Conservation (phyloP, 2,797 vertebrate species). For the Epinephelus awoara region DNA sequence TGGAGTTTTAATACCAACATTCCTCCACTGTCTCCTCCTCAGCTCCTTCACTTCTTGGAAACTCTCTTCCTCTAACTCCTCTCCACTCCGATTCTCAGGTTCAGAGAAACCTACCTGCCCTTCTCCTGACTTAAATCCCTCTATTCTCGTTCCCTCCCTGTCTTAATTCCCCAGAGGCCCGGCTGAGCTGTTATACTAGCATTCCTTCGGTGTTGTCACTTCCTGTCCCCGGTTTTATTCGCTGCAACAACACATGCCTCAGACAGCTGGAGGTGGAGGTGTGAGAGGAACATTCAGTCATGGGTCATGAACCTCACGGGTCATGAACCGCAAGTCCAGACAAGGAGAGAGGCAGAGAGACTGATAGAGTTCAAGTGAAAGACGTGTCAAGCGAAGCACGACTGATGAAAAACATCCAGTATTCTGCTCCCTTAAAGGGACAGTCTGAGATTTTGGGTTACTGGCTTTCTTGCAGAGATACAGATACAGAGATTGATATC, state of each 20-base stretch:
- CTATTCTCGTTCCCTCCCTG: slow-evolving; percentile 14
- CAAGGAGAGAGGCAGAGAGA: background rate
- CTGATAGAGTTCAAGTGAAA: background rate
- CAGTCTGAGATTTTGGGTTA: background rate
- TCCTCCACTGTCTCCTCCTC: slow-evolving; percentile 28
- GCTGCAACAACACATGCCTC: slow-evolving; percentile 57
- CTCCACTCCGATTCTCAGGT: background rate
- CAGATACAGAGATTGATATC: background rate
- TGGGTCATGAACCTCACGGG: slow-evolving; percentile 51
- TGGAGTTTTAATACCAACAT: slow-evolving; percentile 21
- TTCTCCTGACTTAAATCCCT: slow-evolving; percentile 26
- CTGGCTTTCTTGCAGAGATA: background rate
- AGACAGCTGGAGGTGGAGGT: slow-evolving; percentile 67
- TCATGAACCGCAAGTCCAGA: slow-evolving; percentile 41
- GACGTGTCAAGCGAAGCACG: background rate
- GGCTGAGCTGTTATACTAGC: slow-evolving; percentile 51
- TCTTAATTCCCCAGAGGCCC: slow-evolving; percentile 42
- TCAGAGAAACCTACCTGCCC: slow-evolving; percentile 10
- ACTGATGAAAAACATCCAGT: background rate
- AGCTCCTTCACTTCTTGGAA: slow-evolving; percentile 3
- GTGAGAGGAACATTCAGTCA: slow-evolving; percentile 38
- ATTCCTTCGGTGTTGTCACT: slow-evolving; percentile 74
- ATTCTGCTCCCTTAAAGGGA: background rate
- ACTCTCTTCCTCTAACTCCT: slow-evolving; percentile 9
- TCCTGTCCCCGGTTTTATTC: slow-evolving; percentile 67